Conservation (phyloP, 2,888 invertebrate species). For the Hyppa rectilinea region DNA sequence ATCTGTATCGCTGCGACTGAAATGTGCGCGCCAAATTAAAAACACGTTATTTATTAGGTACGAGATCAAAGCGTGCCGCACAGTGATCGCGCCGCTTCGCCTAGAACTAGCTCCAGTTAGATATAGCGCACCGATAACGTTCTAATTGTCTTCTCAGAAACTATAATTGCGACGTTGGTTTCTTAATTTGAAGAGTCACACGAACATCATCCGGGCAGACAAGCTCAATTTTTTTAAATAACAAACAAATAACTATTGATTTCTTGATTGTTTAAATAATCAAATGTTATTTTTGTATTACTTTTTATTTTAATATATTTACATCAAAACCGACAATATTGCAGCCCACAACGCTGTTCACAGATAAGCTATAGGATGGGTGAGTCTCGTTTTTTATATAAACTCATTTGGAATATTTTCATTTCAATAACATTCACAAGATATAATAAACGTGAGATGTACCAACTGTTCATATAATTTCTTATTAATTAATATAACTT, state of each 20-base stretch:
- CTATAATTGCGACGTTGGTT: not conserved
- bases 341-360: too few species aligned
- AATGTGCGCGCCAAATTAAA: slow-evolving; percentile 32
- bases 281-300: not conserved
- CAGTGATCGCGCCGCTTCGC: slow-evolving; percentile 7
- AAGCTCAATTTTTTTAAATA: not conserved
- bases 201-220: not conserved
- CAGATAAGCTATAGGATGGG: too few species aligned
- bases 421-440: too few species aligned
- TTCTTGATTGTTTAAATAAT: not conserved
- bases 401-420: too few species aligned
- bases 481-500: too few species aligned
- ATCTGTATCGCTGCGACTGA: slow-evolving; percentile 4
- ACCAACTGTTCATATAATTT: too few species aligned
- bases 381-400: too few species aligned
- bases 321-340: too few species aligned
- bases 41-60: slow-evolving; percentile 5
- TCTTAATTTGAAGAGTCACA: not conserved
- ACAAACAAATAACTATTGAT: not conserved
- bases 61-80: slow-evolving; percentile 32
- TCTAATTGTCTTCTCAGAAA: slow-evolving; percentile 19
- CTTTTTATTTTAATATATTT: too few species aligned
- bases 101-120: slow-evolving; percentile 12
- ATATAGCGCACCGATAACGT: slow-evolving; percentile 9
- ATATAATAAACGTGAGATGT: too few species aligned